Evolutionary conservation across 2,888 invertebrate species (phyloP).

Genomic region (Achlya flavicornis): DNA sequence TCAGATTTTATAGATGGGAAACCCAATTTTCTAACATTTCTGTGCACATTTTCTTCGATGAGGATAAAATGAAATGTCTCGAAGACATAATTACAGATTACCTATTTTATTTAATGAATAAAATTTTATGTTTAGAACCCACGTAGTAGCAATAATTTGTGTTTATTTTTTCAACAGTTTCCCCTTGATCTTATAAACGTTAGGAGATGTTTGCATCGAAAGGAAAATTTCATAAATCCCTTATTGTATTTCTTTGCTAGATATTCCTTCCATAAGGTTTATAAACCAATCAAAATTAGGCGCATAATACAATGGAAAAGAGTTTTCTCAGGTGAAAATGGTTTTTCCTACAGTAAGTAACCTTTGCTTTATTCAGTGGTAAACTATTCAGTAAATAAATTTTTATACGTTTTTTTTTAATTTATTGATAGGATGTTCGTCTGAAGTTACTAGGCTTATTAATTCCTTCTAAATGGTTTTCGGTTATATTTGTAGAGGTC

Average conservation of each 20-base stretch:
- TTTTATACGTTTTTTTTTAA: too few species aligned
- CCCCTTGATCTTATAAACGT: conserved; percentile 12
- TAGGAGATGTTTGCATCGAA: conserved; percentile 23
- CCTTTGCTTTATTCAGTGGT: conserved; percentile 25
- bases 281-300: conserved; percentile 16
- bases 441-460: too few species aligned
- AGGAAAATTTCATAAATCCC: conserved; percentile 25
- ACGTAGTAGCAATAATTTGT: not conserved
- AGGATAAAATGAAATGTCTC: not conserved
- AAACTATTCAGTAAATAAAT: too few species aligned
- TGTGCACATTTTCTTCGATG: not conserved
- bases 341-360: conserved; percentile 20
- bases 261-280: conserved; percentile 11
- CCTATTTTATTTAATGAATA: not conserved
- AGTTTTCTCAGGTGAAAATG: conserved; percentile 17
- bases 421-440: too few species aligned
- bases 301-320: conserved; percentile 20
- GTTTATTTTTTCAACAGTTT: not conserved
- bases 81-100: not conserved
- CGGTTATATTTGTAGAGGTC: too few species aligned
- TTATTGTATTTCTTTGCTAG: conserved; percentile 25
- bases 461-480: too few species aligned
- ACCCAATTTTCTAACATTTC: not conserved
- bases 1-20: too few species aligned
- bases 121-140: conserved; percentile 9